A percentile compares a stretch with the other conserved stretches of the same genome.
Evolutionary conservation across 2,888 invertebrate genomes (phyloP).

Genomic region (Drosophila meridionalis): DNA sequence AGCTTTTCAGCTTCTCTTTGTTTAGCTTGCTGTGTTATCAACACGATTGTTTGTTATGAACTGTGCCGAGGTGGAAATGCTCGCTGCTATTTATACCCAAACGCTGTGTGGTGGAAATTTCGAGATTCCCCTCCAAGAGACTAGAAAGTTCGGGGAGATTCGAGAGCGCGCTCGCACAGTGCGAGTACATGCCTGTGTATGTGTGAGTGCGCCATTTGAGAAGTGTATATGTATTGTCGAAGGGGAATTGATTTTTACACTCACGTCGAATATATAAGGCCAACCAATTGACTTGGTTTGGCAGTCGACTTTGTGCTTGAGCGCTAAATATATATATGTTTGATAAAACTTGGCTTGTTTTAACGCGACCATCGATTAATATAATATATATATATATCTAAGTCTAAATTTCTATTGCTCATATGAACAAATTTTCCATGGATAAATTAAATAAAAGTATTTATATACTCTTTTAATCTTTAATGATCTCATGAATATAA

Average conservation of each 20-base stretch:
- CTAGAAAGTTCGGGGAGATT: slow-evolving; percentile 26
- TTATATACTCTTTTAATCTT: not conserved
- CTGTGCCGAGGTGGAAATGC: slow-evolving; percentile 28
- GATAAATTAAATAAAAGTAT: not conserved
- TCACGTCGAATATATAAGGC: not conserved
- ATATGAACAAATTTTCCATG: not conserved
- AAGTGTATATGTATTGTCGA: not conserved
- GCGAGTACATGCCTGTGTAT: no score
- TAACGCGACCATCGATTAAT: no score
- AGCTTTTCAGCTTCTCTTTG: slow-evolving; percentile 10
- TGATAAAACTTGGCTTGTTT: no score
- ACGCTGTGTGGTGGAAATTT: slow-evolving; percentile 38
- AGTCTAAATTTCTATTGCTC: no score
- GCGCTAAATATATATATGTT: no score
- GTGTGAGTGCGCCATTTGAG: no score
- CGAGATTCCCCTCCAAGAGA: slow-evolving; percentile 15
- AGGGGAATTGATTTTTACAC: not conserved
- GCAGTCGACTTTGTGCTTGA: not conserved
- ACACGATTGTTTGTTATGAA: slow-evolving; percentile 38
- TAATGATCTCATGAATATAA: not conserved
- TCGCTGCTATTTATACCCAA: slow-evolving; percentile 53
- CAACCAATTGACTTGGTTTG: not conserved
- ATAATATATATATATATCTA: no score
- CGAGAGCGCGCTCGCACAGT: not conserved
- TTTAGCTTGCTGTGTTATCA: slow-evolving; percentile 9